Conservation (phyloP, 2,888 invertebrate species). For the Phyto melanocephala region DNA sequence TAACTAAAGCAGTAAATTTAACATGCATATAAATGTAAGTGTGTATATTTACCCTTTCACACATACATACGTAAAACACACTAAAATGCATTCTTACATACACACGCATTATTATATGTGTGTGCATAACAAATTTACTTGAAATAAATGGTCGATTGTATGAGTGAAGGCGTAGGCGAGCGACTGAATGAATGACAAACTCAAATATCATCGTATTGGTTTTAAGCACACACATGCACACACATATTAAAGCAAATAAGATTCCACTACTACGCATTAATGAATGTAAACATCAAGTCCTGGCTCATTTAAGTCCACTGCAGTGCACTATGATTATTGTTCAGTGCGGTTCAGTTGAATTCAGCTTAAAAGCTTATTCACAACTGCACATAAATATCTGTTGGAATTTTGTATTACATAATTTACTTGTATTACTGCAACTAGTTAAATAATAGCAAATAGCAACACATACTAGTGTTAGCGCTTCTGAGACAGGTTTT, state of each 20-base stretch:
- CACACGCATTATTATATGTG: constrained; percentile 2
- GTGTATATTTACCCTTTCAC: constrained; percentile 19
- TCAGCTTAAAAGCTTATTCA: constrained; percentile 21
- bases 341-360: background rate
- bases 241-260: constrained; percentile 54
- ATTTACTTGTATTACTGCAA: background rate
- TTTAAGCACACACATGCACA: constrained; percentile 45
- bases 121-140: background rate
- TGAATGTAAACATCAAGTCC: constrained; percentile 53
- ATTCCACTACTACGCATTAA: constrained; percentile 59
- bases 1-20: constrained; percentile 45
- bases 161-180: background rate
- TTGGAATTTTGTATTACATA: background rate
- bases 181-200: constrained; percentile 40
- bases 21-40: constrained; percentile 18
- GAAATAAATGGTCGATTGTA: background rate
- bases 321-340: background rate
- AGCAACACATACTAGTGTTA: too few species aligned
- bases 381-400: constrained; percentile 40
- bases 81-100: constrained; percentile 28
- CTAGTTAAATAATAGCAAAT: background rate
- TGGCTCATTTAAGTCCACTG: constrained; percentile 33
- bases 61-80: constrained; percentile 10
- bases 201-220: constrained; percentile 53
- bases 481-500: too few species aligned